phyloP scores from a whole-genome alignment of 2,888 invertebrate species.

The Blastobasis adustella region DNA sequence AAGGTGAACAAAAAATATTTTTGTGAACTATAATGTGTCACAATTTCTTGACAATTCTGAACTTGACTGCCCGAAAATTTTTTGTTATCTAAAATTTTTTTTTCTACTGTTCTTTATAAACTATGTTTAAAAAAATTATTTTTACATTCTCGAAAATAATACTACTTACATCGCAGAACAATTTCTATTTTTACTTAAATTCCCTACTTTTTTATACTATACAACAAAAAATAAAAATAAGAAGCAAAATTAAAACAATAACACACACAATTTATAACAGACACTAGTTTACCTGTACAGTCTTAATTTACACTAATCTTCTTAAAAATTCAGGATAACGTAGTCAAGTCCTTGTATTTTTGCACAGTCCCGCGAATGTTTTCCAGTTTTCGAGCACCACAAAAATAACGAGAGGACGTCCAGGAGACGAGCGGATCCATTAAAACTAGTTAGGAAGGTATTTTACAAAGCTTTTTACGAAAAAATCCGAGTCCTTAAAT shows the following conservation, averaged over 20 bases:
- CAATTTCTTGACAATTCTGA: too few relatives aligned
- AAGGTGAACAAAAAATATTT: too few relatives aligned
- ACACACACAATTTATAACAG: not conserved
- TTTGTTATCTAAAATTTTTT: too few relatives aligned
- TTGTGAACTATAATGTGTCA: too few relatives aligned
- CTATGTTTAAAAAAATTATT: constrained; percentile 3
- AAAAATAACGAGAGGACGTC: constrained; percentile 34
- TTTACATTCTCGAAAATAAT: too few relatives aligned
- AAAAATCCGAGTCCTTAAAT: constrained; percentile 31
- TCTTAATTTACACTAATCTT: constrained; percentile 22
- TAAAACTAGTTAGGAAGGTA: constrained; percentile 13
- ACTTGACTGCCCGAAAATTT: too few relatives aligned
- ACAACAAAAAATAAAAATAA: too few relatives aligned
- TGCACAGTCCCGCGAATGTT: constrained; percentile 14
- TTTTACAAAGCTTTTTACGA: constrained; percentile 23
- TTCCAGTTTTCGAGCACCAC: constrained; percentile 32
- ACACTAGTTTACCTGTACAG: constrained; percentile 28
- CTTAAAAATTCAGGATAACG: constrained; percentile 18
- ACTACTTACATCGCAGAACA: too few relatives aligned
- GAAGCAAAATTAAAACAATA: too few relatives aligned
- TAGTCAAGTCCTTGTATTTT: constrained; percentile 22
- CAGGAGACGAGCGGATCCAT: constrained; percentile 30
- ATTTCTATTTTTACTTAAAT: too few relatives aligned
- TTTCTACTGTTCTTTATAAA: not conserved
- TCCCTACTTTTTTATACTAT: too few relatives aligned